Conservation (phyloP, 2,113 vertebrate species). For the Platysternon megacephalum region DNA sequence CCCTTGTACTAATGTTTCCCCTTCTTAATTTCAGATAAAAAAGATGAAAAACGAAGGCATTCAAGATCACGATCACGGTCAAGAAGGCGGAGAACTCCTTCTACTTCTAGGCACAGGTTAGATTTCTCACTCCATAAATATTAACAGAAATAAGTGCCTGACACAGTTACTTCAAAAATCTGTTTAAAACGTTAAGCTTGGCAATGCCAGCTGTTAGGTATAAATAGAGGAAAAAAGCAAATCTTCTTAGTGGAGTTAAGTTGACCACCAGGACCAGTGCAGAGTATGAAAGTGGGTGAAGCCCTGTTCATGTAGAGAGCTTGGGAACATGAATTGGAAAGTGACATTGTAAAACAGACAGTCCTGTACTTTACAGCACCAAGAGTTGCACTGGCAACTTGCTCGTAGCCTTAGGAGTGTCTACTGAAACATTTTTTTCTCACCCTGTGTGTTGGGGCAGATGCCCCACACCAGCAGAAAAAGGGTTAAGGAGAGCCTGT, state of each 20-base stretch:
- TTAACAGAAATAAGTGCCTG: rapidly evolving
- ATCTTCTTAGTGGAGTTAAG: neutral
- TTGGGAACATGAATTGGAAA: neutral
- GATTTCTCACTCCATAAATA: neutral
- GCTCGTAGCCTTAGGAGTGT: neutral
- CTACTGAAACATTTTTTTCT: neutral
- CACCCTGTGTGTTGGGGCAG: neutral
- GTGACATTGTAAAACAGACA: neutral
- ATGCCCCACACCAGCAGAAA: neutral
- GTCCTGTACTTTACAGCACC: neutral
- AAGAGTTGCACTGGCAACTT: neutral
- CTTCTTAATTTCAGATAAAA: slow-evolving; percentile 86
- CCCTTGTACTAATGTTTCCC: neutral
- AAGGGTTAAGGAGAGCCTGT: neutral
- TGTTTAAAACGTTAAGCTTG: rapidly evolving
- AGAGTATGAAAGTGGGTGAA: neutral
- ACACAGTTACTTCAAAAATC: rapidly evolving
- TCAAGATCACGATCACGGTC: slow-evolving; percentile 92
- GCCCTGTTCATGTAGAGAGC: neutral
- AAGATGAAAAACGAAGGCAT: slow-evolving; percentile 96
- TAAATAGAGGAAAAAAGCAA: neutral
- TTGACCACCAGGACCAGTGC: neutral
- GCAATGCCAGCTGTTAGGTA: rapidly evolving
- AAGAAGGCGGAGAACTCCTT: slow-evolving; percentile 90
- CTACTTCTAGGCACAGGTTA: slow-evolving; percentile 95